Conservation (phyloP, 2,888 invertebrate genomes). For the Germaria angustata region DNA sequence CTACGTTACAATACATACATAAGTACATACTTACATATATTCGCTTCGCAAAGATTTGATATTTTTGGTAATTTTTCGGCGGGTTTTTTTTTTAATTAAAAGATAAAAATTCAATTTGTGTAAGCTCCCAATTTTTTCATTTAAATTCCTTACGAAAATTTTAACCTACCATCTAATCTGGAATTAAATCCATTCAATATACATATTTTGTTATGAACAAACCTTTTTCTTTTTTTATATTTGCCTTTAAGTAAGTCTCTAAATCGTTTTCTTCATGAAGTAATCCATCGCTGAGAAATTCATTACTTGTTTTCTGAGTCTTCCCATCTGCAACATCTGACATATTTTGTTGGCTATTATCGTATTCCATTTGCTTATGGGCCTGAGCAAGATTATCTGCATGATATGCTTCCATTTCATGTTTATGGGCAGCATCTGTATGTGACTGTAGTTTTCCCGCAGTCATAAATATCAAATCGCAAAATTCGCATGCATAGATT, state of each 20-base stretch:
- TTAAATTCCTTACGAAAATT: no score
- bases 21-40: no score
- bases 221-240: constrained; percentile 26
- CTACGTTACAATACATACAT: no score
- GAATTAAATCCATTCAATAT: no score
- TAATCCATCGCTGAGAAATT: constrained; percentile 68
- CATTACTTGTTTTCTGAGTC: constrained; percentile 58
- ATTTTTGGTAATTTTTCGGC: no score
- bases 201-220: not conserved
- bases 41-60: no score
- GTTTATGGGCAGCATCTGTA: constrained; percentile 82
- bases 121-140: no score
- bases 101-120: no score
- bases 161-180: no score
- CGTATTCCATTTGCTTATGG: constrained; percentile 33
- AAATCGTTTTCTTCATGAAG: constrained; percentile 33
- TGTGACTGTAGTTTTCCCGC: constrained; percentile 84
- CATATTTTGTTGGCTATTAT: not conserved
- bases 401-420: constrained; percentile 80
- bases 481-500: constrained; percentile 84
- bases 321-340: constrained; percentile 34
- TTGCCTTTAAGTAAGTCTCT: not conserved
- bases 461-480: constrained; percentile 85
- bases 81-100: no score
- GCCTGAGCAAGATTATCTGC: constrained; percentile 65